Conservation (phyloP, 2,113 vertebrate genomes). For the Actenoides hombroni region DNA sequence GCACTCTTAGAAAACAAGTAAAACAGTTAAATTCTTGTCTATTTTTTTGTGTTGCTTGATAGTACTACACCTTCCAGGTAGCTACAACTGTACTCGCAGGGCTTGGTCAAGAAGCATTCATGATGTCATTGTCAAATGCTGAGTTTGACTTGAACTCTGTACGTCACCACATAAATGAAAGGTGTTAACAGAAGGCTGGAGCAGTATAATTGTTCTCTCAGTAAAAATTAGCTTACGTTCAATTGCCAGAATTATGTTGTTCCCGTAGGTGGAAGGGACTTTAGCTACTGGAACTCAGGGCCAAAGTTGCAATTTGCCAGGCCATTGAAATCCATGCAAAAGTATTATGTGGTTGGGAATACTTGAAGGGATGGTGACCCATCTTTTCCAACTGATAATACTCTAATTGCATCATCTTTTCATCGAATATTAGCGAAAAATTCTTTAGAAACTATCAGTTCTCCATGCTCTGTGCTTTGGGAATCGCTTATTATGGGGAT, state of each 20-base stretch:
- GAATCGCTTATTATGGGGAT: neutral
- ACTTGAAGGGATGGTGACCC: neutral
- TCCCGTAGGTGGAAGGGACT: neutral
- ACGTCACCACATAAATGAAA: neutral
- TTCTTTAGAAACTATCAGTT: neutral
- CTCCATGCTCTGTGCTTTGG: accelerated
- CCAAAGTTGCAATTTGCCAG: neutral
- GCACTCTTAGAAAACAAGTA: slow-evolving; percentile 18
- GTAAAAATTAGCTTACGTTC: neutral
- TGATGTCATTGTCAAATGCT: neutral
- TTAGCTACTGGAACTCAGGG: neutral
- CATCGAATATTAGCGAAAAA: neutral
- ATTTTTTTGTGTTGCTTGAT: neutral
- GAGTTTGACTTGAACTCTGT: neutral
- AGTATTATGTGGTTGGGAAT: too few species aligned
- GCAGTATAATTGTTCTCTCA: neutral
- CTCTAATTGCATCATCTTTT: neutral
- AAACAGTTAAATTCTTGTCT: slow-evolving; percentile 23
- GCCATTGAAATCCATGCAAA: neutral
- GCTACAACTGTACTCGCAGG: neutral
- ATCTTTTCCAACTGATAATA: neutral
- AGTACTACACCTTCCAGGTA: slow-evolving; percentile 8
- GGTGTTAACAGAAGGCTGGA: neutral
- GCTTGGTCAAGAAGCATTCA: neutral
- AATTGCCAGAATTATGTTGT: neutral